Evolutionary conservation across 2,113 vertebrate genomes (phyloP).

Genomic region (Sardina pilchardus): DNA sequence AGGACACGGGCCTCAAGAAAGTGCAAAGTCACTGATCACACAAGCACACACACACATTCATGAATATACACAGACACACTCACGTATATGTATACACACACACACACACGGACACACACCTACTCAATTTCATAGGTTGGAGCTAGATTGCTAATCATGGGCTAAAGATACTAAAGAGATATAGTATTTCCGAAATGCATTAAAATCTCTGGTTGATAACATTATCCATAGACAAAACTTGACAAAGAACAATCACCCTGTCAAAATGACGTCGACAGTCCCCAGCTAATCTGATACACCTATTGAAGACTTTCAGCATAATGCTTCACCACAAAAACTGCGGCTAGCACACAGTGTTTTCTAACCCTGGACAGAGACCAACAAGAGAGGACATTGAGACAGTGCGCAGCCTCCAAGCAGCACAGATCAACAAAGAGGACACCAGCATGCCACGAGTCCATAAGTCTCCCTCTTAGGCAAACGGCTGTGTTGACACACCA

Average conservation of each 20-base stretch:
- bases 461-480: neutral
- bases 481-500: neutral
- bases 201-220: too few species aligned
- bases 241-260: neutral
- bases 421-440: neutral
- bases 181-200: too few species aligned
- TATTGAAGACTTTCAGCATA: neutral
- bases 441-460: neutral
- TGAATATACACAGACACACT: too few species aligned
- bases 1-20: neutral
- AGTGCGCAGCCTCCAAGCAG: neutral
- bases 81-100: neutral
- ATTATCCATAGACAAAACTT: neutral
- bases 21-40: neutral
- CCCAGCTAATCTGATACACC: neutral
- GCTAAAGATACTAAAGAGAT: too few species aligned
- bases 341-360: neutral
- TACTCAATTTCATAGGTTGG: neutral
- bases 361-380: neutral
- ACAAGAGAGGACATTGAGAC: neutral
- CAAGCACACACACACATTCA: neutral
- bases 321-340: neutral
- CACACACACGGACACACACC: neutral
- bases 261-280: neutral
- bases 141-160: neutral